phyloP scores from a whole-genome alignment of 2,113 vertebrate genomes.

The Syngnathoides biaculeatus region DNA sequence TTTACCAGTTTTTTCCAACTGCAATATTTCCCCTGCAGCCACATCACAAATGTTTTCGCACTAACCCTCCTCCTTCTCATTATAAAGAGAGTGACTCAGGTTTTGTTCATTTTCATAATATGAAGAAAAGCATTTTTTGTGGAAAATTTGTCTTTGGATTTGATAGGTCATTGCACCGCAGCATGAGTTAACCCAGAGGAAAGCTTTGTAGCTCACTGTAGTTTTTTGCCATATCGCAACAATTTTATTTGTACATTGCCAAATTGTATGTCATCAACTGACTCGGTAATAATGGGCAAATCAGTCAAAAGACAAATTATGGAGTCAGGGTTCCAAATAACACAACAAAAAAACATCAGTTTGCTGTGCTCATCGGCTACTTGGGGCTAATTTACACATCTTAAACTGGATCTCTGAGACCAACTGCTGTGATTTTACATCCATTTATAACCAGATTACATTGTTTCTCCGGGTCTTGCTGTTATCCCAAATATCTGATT shows the following conservation, averaged over 20 bases:
- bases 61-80: not conserved
- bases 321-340: not conserved
- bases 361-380: not conserved
- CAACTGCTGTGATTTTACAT: not conserved
- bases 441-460: constrained; percentile 3
- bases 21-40: not conserved
- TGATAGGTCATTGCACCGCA: not conserved
- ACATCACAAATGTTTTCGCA: constrained; percentile 1
- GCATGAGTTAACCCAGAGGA: constrained; percentile 1
- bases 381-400: constrained; percentile 3
- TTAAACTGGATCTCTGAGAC: not conserved
- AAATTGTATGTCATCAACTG: not conserved
- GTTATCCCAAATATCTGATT: constrained; percentile 2
- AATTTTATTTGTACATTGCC: constrained; percentile 4
- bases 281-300: not conserved
- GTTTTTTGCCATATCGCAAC: not conserved
- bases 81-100: not conserved
- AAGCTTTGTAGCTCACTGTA: not conserved
- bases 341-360: not conserved
- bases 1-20: not conserved
- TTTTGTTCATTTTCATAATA: constrained; percentile 3
- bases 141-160: not conserved
- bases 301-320: constrained; percentile 4
- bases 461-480: not conserved
- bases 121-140: not conserved